phyloP scores from a whole-genome alignment of 2,888 invertebrate species.

The Eristalinus sepulchralis region DNA sequence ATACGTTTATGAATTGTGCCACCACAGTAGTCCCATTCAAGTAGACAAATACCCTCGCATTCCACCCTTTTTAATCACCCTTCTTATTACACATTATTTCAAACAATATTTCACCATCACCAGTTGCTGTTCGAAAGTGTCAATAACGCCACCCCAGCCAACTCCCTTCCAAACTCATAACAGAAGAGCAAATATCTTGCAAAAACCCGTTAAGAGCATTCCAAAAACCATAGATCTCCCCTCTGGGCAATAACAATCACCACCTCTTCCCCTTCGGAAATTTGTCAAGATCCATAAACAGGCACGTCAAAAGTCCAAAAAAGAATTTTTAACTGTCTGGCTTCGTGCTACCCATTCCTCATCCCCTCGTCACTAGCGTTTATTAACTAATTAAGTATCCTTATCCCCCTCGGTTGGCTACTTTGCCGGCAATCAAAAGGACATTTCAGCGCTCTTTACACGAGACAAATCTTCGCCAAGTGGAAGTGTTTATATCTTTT shows the following conservation, averaged over 20 bases:
- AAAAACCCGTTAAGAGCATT: slow-evolving; percentile 5
- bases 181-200: neutral
- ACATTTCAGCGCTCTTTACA: slow-evolving; percentile 36
- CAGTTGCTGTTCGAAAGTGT: neutral
- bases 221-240: slow-evolving; percentile 24
- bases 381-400: slow-evolving; percentile 64
- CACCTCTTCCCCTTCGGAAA: neutral
- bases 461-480: slow-evolving; percentile 54
- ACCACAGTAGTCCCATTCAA: too few relatives aligned
- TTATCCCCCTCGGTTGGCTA: slow-evolving; percentile 37
- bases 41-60: too few relatives aligned
- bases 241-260: neutral
- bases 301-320: neutral
- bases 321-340: neutral
- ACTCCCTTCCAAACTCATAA: neutral
- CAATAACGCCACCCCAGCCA: neutral
- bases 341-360: neutral
- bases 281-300: neutral
- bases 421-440: slow-evolving; percentile 40
- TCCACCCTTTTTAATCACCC: neutral
- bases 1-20: too few relatives aligned
- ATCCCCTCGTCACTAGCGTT: slow-evolving; percentile 21
- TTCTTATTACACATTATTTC: neutral
- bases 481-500: slow-evolving; percentile 49
- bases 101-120: neutral